phyloP scores from a whole-genome alignment of 2,888 invertebrate species.

The Coelopa pilipes region DNA sequence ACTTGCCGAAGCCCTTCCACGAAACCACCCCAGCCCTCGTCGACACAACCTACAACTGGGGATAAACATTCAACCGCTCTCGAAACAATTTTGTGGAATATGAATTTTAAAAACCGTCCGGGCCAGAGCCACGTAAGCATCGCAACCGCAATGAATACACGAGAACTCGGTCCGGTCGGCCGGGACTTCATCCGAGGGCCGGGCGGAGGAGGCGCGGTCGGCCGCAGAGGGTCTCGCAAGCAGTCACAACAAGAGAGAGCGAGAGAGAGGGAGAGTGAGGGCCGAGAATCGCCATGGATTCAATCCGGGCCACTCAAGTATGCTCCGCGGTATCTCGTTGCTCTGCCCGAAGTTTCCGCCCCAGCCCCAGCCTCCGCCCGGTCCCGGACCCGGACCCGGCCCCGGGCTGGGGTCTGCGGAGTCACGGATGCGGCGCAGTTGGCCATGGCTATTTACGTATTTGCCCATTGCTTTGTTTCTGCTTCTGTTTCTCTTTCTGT shows the following conservation, averaged over 20 bases:
- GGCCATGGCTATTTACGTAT: too few relatives aligned
- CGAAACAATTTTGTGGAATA: slow-evolving; percentile 39
- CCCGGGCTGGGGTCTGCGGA: too few relatives aligned
- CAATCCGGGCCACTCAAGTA: not conserved
- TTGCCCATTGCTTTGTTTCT: not conserved
- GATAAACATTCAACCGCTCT: slow-evolving; percentile 35
- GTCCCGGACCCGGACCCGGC: too few relatives aligned
- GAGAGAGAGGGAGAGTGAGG: too few relatives aligned
- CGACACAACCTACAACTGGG: not conserved
- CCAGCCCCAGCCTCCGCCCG: too few relatives aligned
- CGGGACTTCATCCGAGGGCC: not conserved
- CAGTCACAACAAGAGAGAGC: not conserved
- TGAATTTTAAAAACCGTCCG: slow-evolving; percentile 38
- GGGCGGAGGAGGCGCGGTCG: not conserved
- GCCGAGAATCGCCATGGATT: slow-evolving; percentile 8
- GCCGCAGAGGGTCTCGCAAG: not conserved
- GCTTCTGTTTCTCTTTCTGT: slow-evolving; percentile 14
- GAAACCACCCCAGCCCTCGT: not conserved
- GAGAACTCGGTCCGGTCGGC: slow-evolving; percentile 6
- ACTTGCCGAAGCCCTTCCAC: not conserved
- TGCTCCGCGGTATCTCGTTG: not conserved
- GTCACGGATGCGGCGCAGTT: too few relatives aligned
- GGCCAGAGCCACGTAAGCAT: slow-evolving; percentile 28
- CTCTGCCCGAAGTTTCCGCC: not conserved
- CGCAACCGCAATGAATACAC: slow-evolving; percentile 28